Evolutionary conservation across 2,113 vertebrate genomes (phyloP).

Genomic region (Micromys minutus): DNA sequence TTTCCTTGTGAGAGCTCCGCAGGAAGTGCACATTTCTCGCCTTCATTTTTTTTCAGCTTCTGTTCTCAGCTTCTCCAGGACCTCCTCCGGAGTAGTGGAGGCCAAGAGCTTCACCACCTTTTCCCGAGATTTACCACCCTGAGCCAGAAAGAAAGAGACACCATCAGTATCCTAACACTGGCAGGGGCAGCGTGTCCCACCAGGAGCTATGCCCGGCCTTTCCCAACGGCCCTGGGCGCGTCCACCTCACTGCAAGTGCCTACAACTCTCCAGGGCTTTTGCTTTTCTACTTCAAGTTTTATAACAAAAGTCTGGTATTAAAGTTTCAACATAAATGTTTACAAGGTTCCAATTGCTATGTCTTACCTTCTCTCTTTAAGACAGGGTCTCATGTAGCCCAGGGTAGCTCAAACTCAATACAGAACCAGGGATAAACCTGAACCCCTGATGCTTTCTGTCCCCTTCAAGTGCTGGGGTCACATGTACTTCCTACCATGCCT

Average conservation of each 20-base stretch:
- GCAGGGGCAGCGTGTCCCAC: not conserved
- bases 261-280: not conserved
- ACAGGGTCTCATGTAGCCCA: not conserved
- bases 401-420: not conserved
- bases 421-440: not conserved
- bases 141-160: conserved; percentile 54
- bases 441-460: not conserved
- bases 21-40: not conserved
- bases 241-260: not conserved
- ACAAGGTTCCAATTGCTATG: not conserved
- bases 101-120: conserved; percentile 92
- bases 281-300: not conserved
- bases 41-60: conserved; percentile 85
- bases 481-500: not conserved
- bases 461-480: not conserved
- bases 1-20: not conserved
- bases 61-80: conserved; percentile 89
- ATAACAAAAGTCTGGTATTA: not conserved
- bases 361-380: not conserved
- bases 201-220: not conserved
- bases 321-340: not conserved
- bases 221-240: not conserved
- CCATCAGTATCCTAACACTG: not conserved
- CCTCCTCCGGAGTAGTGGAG: conserved; percentile 87
- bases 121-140: conserved; percentile 95